Conservation (phyloP, 2,113 vertebrate genomes). For the Capreolus pygargus region DNA sequence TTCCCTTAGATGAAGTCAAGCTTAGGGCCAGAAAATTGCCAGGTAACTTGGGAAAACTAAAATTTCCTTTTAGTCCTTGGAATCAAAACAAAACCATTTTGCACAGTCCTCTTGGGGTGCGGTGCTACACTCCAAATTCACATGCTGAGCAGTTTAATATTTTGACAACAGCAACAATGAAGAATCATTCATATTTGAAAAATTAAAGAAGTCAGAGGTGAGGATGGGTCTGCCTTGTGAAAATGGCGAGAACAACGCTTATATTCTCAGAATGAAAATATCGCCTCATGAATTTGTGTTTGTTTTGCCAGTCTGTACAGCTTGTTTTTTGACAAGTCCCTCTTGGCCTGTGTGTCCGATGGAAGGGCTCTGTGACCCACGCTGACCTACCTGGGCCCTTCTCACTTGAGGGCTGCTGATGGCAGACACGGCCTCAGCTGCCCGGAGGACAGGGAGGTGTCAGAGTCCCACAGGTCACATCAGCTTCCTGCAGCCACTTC, state of each 20-base stretch:
- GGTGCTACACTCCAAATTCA: background rate
- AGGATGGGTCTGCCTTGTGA: no score
- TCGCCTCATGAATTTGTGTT: background rate
- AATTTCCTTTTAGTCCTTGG: background rate
- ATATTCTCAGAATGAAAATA: background rate
- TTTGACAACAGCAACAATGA: background rate
- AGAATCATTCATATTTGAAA: background rate
- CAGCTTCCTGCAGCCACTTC: background rate
- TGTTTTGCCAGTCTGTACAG: background rate
- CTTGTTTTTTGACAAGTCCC: background rate
- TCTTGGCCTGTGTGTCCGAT: background rate
- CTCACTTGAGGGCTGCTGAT: background rate
- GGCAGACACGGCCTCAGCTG: accelerated
- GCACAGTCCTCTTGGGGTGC: background rate
- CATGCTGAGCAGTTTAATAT: background rate
- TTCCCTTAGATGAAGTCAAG: background rate
- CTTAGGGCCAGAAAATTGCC: background rate
- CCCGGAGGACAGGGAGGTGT: accelerated
- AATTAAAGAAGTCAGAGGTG: background rate
- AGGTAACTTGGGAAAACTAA: background rate
- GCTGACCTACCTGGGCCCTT: accelerated
- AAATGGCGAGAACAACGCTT: accelerated
- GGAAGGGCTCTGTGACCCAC: background rate
- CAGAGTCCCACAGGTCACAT: accelerated
- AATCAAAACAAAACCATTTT: background rate